A percentile compares a stretch with the other conserved stretches of the same genome.
phyloP scores from a whole-genome alignment of 2,113 vertebrate genomes.

The Halcyon malimbica region DNA sequence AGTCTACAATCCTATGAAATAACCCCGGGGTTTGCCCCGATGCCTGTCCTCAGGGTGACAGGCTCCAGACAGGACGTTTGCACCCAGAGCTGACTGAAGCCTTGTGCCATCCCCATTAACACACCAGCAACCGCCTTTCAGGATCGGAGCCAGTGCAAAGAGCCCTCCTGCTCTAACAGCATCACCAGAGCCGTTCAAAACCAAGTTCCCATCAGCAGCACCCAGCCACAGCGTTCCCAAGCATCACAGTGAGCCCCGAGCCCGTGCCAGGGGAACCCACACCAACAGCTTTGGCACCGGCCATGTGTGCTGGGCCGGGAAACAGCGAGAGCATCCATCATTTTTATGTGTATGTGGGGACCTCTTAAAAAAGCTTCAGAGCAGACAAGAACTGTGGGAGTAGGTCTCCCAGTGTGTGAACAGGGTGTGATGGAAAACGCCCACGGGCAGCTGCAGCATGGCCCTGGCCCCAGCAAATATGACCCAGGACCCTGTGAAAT shows the following conservation, averaged over 20 bases:
- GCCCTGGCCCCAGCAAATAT: not conserved
- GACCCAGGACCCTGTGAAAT: not conserved
- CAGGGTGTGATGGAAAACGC: not conserved
- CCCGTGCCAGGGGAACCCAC: not conserved
- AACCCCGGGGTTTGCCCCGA: not conserved
- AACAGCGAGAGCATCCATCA: rapidly evolving
- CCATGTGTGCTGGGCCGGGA: not conserved
- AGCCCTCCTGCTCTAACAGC: rapidly evolving
- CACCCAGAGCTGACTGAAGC: not conserved
- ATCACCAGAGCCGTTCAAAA: rapidly evolving
- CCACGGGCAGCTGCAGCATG: rapidly evolving
- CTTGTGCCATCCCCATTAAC: rapidly evolving
- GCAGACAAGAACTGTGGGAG: not conserved
- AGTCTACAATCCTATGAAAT: not conserved
- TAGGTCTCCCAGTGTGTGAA: not conserved
- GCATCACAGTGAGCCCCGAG: rapidly evolving
- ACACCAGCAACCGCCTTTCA: not conserved
- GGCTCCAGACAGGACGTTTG: not conserved
- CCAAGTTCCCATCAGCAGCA: not conserved
- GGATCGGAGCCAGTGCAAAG: rapidly evolving
- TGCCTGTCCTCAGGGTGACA: rapidly evolving
- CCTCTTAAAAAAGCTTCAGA: not conserved
- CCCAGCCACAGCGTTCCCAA: not conserved
- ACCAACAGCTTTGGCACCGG: rapidly evolving
- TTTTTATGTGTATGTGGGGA: not conserved